Evolutionary conservation across 2,113 vertebrate genomes (phyloP).

Genomic region (Apeltes quadracus): DNA sequence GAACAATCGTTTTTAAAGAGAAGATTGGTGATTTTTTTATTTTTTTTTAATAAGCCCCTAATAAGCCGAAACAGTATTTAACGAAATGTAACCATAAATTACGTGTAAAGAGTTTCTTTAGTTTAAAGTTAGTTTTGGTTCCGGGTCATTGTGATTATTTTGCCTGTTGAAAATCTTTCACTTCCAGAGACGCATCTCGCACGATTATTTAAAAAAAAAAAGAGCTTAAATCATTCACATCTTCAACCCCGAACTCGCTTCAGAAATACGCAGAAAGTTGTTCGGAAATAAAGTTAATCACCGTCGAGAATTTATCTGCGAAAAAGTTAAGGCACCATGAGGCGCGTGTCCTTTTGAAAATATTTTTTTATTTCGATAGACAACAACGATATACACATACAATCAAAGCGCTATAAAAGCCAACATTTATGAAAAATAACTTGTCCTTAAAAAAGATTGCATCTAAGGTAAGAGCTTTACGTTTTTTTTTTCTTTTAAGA

Average conservation of each 20-base stretch:
- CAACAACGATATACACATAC: conserved; percentile 96
- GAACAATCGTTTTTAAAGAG: neutral
- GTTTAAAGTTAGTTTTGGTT: neutral
- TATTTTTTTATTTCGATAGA: conserved; percentile 93
- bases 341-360: conserved; percentile 88
- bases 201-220: neutral
- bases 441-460: conserved; percentile 99
- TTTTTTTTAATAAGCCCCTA: too few relatives aligned
- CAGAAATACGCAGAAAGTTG: neutral
- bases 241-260: neutral
- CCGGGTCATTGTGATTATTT: neutral
- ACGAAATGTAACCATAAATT: neutral
- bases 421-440: conserved; percentile 99
- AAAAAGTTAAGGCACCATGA: conserved; percentile 22
- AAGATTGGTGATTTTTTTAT: too few relatives aligned
- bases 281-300: neutral
- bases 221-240: neutral
- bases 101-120: neutral
- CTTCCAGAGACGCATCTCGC: neutral
- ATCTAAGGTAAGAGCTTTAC: conserved; percentile 98
- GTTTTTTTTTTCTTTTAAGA: conserved; percentile 75
- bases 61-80: too few relatives aligned
- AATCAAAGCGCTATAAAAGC: conserved; percentile 99
- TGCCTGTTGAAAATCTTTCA: neutral
- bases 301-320: neutral